A percentile compares a stretch with the other conserved stretches of the same genome.
phyloP scores from a whole-genome alignment of 1,140 invertebrate species.

The Battus philenor region DNA sequence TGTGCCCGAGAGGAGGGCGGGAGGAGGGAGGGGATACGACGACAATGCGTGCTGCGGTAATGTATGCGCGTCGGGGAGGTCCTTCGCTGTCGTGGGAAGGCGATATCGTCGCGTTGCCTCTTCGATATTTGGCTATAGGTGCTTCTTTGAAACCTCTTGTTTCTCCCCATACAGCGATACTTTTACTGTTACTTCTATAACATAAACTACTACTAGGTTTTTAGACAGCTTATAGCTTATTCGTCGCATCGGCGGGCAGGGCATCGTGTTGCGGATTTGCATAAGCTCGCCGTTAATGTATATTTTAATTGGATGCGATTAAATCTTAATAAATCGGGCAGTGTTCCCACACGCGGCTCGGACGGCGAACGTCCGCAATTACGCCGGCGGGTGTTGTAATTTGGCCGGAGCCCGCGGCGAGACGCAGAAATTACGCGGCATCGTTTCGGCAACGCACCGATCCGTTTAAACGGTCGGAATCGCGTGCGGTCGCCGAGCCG shows the following conservation, averaged over 20 bases:
- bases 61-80: conserved; percentile 67
- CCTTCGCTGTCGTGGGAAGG: conserved; percentile 53
- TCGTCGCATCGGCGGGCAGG: too few relatives aligned
- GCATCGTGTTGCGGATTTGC: conserved; percentile 33
- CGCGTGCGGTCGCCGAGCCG: conserved; percentile 44
- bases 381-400: conserved; percentile 56
- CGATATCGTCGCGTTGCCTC: conserved; percentile 40
- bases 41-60: conserved; percentile 49
- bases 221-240: too few relatives aligned
- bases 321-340: conserved; percentile 66
- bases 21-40: conserved; percentile 31
- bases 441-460: conserved; percentile 43
- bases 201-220: too few relatives aligned
- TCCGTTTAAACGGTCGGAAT: conserved; percentile 24
- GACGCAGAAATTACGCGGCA: conserved; percentile 48
- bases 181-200: conserved; percentile 10
- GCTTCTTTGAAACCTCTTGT: conserved; percentile 5
- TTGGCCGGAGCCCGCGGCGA: conserved; percentile 48
- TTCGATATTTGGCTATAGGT: conserved; percentile 19
- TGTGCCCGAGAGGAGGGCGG: conserved; percentile 34
- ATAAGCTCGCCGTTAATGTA: conserved; percentile 47
- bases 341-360: conserved; percentile 49
- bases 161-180: conserved; percentile 6
- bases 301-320: conserved; percentile 65
- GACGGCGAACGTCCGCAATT: conserved; percentile 46